Percentiles rank a stretch among this genome's conserved stretches.
phyloP scores from a whole-genome alignment of 2,113 vertebrate species.

The Helogale parvula region DNA sequence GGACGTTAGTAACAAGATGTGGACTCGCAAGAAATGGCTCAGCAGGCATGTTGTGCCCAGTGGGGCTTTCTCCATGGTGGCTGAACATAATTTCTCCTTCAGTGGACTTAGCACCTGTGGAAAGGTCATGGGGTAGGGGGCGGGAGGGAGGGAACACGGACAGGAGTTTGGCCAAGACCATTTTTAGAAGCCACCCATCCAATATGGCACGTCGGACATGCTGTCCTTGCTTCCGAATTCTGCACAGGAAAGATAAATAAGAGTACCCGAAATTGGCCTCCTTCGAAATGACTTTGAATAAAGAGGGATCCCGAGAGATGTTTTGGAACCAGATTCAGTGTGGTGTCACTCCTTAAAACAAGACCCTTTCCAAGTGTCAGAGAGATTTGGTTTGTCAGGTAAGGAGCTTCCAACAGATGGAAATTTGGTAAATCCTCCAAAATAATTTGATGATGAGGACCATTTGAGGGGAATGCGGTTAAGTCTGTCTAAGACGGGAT shows the following conservation, averaged over 20 bases:
- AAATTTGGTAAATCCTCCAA: neutral
- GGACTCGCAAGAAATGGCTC: slow-evolving; percentile 35
- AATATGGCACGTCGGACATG: neutral
- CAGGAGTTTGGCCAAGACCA: slow-evolving; percentile 3
- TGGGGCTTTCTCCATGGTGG: slow-evolving; percentile 14
- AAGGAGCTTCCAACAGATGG: neutral
- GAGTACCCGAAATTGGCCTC: neutral
- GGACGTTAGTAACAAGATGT: slow-evolving; percentile 68
- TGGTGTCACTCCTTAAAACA: neutral
- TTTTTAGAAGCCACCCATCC: slow-evolving; percentile 32
- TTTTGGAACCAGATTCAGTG: neutral
- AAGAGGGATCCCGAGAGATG: neutral
- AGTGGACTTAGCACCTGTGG: slow-evolving; percentile 57
- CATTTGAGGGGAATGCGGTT: neutral
- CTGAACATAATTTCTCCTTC: slow-evolving; percentile 46
- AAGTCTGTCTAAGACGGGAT: rapidly evolving
- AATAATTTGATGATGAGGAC: neutral
- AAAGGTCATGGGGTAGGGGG: slow-evolving; percentile 16
- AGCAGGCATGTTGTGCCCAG: slow-evolving; percentile 24
- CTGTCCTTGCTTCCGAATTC: slow-evolving; percentile 50
- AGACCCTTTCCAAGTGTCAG: neutral
- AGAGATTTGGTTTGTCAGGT: neutral
- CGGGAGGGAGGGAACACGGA: neutral
- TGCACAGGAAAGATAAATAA: slow-evolving; percentile 12
- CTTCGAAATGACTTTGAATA: neutral